Evolutionary conservation across 2,113 vertebrate species (phyloP).

Genomic region (Isurus oxyrinchus): DNA sequence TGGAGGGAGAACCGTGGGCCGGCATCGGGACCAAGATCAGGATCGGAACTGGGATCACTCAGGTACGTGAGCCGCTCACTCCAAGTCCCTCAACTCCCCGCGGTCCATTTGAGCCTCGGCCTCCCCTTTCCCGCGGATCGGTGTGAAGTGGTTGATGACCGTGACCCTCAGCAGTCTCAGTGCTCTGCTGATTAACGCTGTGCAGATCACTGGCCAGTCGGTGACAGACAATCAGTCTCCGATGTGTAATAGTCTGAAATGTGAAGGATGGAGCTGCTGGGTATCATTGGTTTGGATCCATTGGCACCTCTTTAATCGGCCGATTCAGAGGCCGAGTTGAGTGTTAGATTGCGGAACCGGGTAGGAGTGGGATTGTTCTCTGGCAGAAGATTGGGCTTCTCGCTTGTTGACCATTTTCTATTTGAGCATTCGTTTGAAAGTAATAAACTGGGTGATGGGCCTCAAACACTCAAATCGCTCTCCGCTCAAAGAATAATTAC

Average conservation of each 20-base stretch:
- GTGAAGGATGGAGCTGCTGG: background rate
- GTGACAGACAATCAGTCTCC: background rate
- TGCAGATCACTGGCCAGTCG: background rate
- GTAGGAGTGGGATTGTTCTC: background rate
- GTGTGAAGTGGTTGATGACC: too few species aligned
- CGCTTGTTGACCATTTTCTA: background rate
- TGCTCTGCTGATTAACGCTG: background rate
- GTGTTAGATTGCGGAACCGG: background rate
- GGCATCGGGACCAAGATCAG: background rate
- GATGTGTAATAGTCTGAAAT: background rate
- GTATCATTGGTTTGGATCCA: background rate
- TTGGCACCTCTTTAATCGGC: too few species aligned
- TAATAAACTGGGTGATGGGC: background rate
- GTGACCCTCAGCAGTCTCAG: too few species aligned
- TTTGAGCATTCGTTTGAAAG: background rate
- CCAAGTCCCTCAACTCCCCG: background rate
- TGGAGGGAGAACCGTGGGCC: rapidly evolving
- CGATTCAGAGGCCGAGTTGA: background rate
- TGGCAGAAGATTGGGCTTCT: background rate
- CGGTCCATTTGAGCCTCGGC: background rate
- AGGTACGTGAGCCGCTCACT: background rate
- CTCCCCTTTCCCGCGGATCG: too few species aligned
- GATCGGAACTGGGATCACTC: background rate
- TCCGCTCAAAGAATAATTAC: background rate
- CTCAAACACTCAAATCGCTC: background rate